Evolutionary conservation across 2,888 invertebrate genomes (phyloP).

Genomic region (Watsonalla binaria): DNA sequence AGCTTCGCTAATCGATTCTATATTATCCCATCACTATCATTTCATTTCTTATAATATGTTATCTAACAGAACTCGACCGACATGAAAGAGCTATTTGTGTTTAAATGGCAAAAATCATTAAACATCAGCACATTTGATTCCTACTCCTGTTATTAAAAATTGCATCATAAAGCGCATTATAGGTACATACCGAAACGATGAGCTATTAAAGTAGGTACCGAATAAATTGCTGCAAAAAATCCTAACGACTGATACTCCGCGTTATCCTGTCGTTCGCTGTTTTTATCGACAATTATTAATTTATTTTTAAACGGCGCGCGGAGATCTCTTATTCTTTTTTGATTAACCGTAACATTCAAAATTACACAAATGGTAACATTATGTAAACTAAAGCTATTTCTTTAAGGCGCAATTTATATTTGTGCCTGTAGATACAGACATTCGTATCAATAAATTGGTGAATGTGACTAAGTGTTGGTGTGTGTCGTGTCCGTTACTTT

Average conservation of each 20-base stretch:
- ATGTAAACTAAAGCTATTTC: conserved; percentile 49
- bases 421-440: conserved; percentile 17
- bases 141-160: not conserved
- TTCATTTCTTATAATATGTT: conserved; percentile 10
- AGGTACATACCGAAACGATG: not conserved
- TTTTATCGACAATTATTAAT: conserved; percentile 25
- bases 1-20: conserved; percentile 41
- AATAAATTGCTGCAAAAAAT: conserved; percentile 5
- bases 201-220: conserved; percentile 4
- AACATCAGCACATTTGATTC: too few relatives aligned
- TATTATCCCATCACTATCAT: conserved; percentile 23
- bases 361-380: conserved; percentile 54
- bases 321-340: conserved; percentile 30
- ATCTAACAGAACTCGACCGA: not conserved
- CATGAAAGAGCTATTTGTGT: too few relatives aligned
- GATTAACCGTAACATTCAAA: conserved; percentile 57
- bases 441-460: conserved; percentile 27
- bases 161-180: not conserved
- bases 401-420: conserved; percentile 31
- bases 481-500: conserved; percentile 28
- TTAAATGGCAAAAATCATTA: too few relatives aligned
- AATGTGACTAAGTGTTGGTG: conserved; percentile 20
- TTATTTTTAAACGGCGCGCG: conserved; percentile 24
- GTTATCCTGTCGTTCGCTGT: conserved; percentile 10
- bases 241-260: conserved; percentile 6